Percentiles rank a stretch among this genome's conserved stretches.
Conservation (phyloP, 1,140 invertebrate genomes). For the Cheumatopsyche charites region DNA sequence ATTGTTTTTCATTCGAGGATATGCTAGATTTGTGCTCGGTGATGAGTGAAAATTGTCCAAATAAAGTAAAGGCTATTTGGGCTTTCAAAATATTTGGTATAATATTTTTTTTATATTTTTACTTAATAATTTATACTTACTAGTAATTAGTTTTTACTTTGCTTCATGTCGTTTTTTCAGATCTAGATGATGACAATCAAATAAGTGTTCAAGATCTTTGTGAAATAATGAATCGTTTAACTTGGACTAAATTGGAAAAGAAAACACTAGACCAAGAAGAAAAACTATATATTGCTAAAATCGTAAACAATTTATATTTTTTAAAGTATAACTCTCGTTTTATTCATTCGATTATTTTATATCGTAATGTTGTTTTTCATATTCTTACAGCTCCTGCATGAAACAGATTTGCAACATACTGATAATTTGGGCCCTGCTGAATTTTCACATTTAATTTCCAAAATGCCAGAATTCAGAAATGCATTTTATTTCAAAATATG, state of each 20-base stretch:
- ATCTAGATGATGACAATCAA: constrained; percentile 67
- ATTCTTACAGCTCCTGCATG: constrained; percentile 65
- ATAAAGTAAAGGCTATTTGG: constrained; percentile 73
- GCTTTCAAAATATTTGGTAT: constrained; percentile 80
- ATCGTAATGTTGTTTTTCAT: constrained; percentile 33
- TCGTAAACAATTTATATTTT: constrained; percentile 49
- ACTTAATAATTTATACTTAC: background rate
- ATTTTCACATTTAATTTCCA: constrained; percentile 63
- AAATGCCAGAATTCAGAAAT: constrained; percentile 65
- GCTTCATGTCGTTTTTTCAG: no score
- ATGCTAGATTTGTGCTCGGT: constrained; percentile 77
- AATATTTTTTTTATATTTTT: constrained; percentile 38
- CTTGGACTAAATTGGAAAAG: constrained; percentile 50
- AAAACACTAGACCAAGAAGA: constrained; percentile 51
- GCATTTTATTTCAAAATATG: constrained; percentile 64
- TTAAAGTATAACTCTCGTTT: background rate
- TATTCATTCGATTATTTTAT: background rate
- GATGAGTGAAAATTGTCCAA: constrained; percentile 72
- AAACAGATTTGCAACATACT: constrained; percentile 63
- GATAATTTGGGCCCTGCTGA: constrained; percentile 62
- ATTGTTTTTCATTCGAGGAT: constrained; percentile 75
- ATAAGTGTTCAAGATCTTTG: constrained; percentile 63
- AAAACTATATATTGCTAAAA: constrained; percentile 56
- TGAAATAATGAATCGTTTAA: constrained; percentile 61
- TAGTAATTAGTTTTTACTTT: constrained; percentile 18